Evolutionary conservation across 2,888 invertebrate species (phyloP).

Genomic region (Sialis fuliginosa): DNA sequence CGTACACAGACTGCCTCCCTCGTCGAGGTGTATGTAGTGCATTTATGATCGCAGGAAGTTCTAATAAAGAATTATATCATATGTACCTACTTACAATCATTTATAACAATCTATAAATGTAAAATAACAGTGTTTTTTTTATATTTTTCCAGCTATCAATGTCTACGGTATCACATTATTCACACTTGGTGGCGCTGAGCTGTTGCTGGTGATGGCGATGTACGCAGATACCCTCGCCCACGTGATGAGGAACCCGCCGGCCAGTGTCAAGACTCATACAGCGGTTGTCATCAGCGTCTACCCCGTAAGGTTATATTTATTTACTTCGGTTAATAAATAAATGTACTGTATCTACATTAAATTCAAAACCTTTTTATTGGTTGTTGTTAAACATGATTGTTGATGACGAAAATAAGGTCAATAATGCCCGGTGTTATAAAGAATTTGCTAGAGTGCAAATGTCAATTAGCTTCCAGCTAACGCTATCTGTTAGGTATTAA

Average conservation of each 20-base stretch:
- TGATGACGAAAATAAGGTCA: too few species aligned
- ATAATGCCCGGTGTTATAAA: too few species aligned
- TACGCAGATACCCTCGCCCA: conserved; percentile 35
- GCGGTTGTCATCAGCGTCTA: conserved; percentile 41
- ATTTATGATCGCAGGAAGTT: too few species aligned
- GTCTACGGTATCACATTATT: conserved; percentile 35
- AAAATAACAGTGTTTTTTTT: conserved; percentile 5
- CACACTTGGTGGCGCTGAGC: conserved; percentile 29
- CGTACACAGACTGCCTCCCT: not conserved
- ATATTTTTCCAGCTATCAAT: conserved; percentile 31
- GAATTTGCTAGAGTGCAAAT: too few species aligned
- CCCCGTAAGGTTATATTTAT: conserved; percentile 34
- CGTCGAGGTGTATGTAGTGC: too few species aligned
- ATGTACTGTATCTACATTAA: not conserved
- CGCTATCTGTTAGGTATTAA: too few species aligned
- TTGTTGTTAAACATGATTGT: too few species aligned
- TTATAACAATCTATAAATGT: not conserved
- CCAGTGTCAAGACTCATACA: conserved; percentile 32
- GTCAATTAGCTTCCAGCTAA: too few species aligned
- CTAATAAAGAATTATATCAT: not conserved
- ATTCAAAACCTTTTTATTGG: too few species aligned
- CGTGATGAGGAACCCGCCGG: conserved; percentile 33
- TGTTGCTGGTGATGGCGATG: conserved; percentile 30
- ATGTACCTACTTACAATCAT: not conserved
- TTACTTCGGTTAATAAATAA: not conserved